phyloP scores from a whole-genome alignment of 2,888 invertebrate species.

The Eulithis testata region DNA sequence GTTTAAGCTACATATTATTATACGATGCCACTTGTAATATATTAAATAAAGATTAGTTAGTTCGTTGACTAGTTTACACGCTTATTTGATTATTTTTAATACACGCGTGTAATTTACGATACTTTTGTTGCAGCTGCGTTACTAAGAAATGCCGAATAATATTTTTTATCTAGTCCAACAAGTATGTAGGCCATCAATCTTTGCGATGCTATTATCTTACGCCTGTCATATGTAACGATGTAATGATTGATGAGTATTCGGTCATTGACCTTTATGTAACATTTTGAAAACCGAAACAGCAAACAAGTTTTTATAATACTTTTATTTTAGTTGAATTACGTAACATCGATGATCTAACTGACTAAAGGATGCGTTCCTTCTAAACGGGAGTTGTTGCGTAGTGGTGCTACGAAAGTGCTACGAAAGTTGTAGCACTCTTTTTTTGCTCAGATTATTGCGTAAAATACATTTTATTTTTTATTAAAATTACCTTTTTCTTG shows the following conservation, averaged over 20 bases:
- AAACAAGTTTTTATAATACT: neutral
- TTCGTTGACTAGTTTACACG: neutral
- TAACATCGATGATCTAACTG: neutral
- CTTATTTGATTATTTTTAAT: neutral
- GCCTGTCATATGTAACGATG: conserved; percentile 48
- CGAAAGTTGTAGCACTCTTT: conserved; percentile 33
- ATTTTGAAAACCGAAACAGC: conserved; percentile 8
- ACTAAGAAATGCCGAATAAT: conserved; percentile 27
- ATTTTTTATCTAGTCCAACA: conserved; percentile 46
- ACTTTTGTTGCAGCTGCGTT: conserved; percentile 23
- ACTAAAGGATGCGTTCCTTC: conserved; percentile 5
- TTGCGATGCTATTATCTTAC: conserved; percentile 55
- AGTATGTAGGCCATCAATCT: conserved; percentile 55
- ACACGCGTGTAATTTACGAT: neutral
- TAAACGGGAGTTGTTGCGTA: conserved; percentile 35
- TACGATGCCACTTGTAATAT: neutral
- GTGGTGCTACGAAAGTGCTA: conserved; percentile 42
- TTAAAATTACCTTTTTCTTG: neutral
- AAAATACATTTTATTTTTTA: neutral
- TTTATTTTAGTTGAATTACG: neutral
- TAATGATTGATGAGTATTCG: conserved; percentile 33
- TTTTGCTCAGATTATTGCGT: neutral
- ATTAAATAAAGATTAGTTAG: neutral
- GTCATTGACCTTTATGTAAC: conserved; percentile 33
- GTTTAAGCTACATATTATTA: no score